These are phyloP conservation scores for Psittacula echo DNA, from an alignment of 2,797 vertebrate genomes.

Conservation along the genomic window DNA sequence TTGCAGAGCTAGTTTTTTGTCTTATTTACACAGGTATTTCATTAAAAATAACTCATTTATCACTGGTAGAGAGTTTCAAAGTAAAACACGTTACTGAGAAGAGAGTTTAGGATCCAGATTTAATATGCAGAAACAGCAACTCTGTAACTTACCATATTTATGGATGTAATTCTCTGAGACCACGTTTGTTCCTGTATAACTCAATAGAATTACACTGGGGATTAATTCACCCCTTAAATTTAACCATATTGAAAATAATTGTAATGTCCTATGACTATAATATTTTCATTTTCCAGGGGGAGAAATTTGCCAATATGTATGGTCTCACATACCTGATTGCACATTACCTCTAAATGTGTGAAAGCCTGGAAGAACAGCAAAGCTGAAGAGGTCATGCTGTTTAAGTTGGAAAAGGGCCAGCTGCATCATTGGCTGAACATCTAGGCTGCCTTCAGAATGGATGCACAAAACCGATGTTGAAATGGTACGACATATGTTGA, in stretches of 20 bases:
- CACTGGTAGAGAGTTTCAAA: not conserved
- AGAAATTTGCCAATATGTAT: conserved; percentile 64
- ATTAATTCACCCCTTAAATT: conserved; percentile 69
- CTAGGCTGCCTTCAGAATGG: conserved; percentile 29
- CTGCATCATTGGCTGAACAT: conserved; percentile 55
- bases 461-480: not conserved
- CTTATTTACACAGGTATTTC: not conserved
- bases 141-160: conserved; percentile 48
- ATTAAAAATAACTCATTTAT: not conserved
- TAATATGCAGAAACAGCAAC: conserved; percentile 52
- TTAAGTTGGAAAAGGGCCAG: conserved; percentile 64
- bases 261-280: conserved; percentile 35
- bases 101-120: not conserved
- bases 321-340: conserved; percentile 56
- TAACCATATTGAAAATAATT: conserved; percentile 67
- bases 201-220: conserved; percentile 11
- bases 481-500: not conserved
- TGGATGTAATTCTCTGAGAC: conserved; percentile 8
- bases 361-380: not conserved
- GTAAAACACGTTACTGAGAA: not conserved
- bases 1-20: not conserved
- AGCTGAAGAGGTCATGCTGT: conserved; percentile 34
- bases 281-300: conserved; percentile 71
- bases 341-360: conserved; percentile 55
- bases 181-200: not conserved